Base-by-base conservation (phyloP, 1,140 invertebrate genomes). In the Leptonema lineaticorne region DNA sequence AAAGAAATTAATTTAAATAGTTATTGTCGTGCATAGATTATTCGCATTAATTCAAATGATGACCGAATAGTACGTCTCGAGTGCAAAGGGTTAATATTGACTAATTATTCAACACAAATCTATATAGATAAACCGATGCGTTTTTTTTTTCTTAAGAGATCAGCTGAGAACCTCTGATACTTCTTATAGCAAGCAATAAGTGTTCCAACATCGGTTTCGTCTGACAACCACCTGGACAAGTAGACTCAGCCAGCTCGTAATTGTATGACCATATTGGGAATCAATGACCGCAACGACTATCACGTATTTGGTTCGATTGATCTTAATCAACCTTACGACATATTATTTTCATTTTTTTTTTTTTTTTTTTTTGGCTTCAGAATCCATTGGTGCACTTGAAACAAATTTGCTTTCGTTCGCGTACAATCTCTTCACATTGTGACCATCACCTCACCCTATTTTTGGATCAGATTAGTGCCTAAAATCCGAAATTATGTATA, bases 181-280 rank as follows among this genome's bases (percentile, higher is more conserved):
- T 20, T 33, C 16, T n/a, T n/a, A 24, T 14, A 30, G 28, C 62
- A 30, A n/a, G n/a, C n/a, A n/a, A n/a, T n/a, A n/a, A n/a, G n/a
- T n/a, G n/a, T n/a, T n/a, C n/a, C n/a, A n/a, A n/a, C n/a, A n/a
- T n/a, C n/a, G n/a, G n/a, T n/a, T n/a, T n/a, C 20, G 6, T 14
- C 20, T 20, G 33, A 26, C 24, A 18, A n/a, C 58, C 62, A 64
- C 62, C 62, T 64, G 62, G 62, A 50, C 60, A 26, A 22, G 4
- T 62, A 18, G 2, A 18, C 62, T 64, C 27, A 26, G 62, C 37
- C 33, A 64, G 45, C 22, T 22, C 20, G 62, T 64, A 64, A 64
- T 64, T 64, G 62, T 28, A 30, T 64, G 62, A 45, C 62, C 62
- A 64, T 64, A 50, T 64, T 50, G 62, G 62, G 62, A 50, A 64